Conservation (phyloP, 2,113 vertebrate species). For the Silurus glanis region DNA sequence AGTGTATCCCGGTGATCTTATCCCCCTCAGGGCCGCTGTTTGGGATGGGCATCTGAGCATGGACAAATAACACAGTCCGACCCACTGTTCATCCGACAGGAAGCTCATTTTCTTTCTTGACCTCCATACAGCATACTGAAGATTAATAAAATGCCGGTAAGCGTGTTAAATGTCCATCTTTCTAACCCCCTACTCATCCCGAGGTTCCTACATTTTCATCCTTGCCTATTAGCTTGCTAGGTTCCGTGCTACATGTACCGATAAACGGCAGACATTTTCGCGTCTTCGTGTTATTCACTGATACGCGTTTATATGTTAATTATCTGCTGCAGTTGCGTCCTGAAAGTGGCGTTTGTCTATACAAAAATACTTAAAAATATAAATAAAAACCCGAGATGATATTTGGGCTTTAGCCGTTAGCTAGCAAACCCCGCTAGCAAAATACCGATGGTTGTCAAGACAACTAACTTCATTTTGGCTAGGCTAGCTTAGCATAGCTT, state of each 20-base stretch:
- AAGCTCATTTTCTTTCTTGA: not conserved
- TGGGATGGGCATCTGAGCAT: conserved; percentile 43
- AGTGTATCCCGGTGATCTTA: not conserved
- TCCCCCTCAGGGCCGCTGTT: not conserved
- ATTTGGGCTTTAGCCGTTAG: not conserved
- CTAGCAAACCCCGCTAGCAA: not conserved
- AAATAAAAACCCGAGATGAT: too few relatives aligned
- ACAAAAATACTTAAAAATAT: not conserved
- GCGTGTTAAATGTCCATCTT: conserved; percentile 37
- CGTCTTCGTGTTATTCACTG: not conserved
- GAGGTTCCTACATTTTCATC: conserved; percentile 65
- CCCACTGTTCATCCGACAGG: not conserved
- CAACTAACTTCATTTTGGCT: not conserved
- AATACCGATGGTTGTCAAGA: conserved; percentile 29
- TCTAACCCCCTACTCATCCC: conserved; percentile 37
- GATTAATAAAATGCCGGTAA: conserved; percentile 68
- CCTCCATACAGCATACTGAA: not conserved
- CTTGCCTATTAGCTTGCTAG: conserved; percentile 5
- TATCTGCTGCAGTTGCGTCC: not conserved
- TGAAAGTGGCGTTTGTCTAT: not conserved
- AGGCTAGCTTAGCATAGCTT: not conserved
- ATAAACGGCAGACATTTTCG: not conserved
- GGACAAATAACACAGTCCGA: not conserved
- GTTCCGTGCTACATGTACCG: not conserved
- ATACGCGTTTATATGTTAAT: not conserved